Evolutionary conservation across 2,888 invertebrate species (phyloP).

Genomic region (Sphinx pinastri): DNA sequence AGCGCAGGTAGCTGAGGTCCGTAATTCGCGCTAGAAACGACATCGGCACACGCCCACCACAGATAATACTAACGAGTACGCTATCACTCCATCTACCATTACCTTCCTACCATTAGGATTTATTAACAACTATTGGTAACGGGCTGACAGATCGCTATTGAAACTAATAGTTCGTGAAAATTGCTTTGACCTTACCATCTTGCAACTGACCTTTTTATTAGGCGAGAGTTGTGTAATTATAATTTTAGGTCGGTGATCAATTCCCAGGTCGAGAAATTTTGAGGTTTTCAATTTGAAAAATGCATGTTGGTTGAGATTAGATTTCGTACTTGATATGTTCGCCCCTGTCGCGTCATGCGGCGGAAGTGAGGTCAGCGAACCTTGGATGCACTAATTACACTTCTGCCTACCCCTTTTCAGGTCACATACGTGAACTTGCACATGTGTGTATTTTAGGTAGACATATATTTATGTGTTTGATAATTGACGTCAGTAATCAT

Average conservation of each 20-base stretch:
- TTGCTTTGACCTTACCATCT: conserved; percentile 23
- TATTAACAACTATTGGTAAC: conserved; percentile 44
- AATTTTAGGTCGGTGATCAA: not conserved
- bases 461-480: no score
- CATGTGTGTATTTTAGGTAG: no score
- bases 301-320: not conserved
- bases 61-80: conserved; percentile 65
- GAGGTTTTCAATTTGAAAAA: not conserved
- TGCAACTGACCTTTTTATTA: conserved; percentile 9
- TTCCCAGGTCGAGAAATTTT: not conserved
- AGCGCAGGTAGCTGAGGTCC: conserved; percentile 21
- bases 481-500: no score
- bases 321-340: no score
- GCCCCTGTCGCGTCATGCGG: no score
- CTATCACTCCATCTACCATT: conserved; percentile 56
- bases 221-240: conserved; percentile 6
- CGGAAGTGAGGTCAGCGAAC: no score
- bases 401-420: no score
- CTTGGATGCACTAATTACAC: no score
- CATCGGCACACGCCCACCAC: conserved; percentile 50
- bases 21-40: conserved; percentile 29
- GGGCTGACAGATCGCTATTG: conserved; percentile 43
- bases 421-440: no score
- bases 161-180: conserved; percentile 42
- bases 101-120: conserved; percentile 50